Conservation (phyloP, 37 sponge, comb jelly and placozoan genomes). For the Agelas oroides region DNA sequence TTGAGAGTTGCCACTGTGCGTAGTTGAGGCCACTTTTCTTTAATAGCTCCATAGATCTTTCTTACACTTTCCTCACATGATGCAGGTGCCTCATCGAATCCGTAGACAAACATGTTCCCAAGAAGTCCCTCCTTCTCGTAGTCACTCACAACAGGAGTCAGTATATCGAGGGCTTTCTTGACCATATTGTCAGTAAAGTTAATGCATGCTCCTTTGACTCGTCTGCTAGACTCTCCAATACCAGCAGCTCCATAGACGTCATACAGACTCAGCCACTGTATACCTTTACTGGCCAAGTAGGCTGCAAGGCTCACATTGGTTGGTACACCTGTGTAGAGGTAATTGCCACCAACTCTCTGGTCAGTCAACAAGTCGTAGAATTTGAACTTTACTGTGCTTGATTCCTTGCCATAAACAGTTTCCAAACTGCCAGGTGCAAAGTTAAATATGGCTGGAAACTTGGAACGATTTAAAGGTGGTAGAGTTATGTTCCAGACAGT, state of each 20-base stretch:
- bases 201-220: constrained; percentile 1
- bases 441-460: constrained; percentile 36
- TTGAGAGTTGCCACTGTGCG: constrained; percentile 28
- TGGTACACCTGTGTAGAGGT: constrained; percentile 27
- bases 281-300: not conserved
- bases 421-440: not conserved
- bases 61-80: constrained; percentile 3
- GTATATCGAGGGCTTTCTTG: constrained; percentile 15
- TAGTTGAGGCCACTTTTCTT: constrained; percentile 35
- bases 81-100: constrained; percentile 29
- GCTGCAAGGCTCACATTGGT: not conserved
- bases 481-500: constrained; percentile 36
- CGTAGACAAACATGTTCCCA: constrained; percentile 24
- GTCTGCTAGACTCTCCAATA: not conserved
- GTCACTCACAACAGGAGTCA: constrained; percentile 8
- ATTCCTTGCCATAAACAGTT: not conserved
- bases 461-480: not conserved
- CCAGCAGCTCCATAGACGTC: constrained; percentile 30
- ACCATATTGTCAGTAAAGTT: constrained; percentile 33
- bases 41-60: constrained; percentile 28
- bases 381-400: not conserved
- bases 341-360: constrained; percentile 42
- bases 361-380: constrained; percentile 25
- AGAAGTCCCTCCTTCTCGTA: not conserved
- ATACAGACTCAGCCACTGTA: constrained; percentile 21